Base-by-base conservation (phyloP, 2,113 vertebrate genomes). In the Ardeotis arabs region DNA sequence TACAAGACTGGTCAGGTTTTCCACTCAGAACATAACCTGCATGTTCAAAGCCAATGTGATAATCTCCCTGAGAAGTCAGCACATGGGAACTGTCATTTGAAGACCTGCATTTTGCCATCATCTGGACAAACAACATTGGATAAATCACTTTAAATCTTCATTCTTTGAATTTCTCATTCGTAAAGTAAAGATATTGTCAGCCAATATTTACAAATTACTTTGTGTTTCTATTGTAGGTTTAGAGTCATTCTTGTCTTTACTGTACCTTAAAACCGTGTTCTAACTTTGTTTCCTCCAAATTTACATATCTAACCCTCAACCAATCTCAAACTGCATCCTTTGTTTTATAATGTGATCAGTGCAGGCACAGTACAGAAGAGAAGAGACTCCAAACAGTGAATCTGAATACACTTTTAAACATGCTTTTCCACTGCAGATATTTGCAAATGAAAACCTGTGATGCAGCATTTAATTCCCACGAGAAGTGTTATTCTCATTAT, bases 401-500 rank as follows among this genome's bases (percentile, higher is more conserved):
- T 93, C 62, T 97, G 88, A 97, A 88, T 93, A 87, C 92, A 89
- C 58, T 95, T 93, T 87, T 60, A 91, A 93, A 73, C 87, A 63
- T 86, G 87, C 56, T 94, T 96, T 96, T 97, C 96, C 93, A 93
- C 20, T 94, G 90, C 87, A 92, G 95, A 94, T 97, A 96, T 96
- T 96, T 97, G 69, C 93, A 96, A 97, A 96, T 94, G 91, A 96
- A 98, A 92, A 45, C 66, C 84, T 81, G n/a, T 88, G 79, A 97
- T 92, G 84, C 68, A 93, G 67, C 69, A 93, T 92, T 96, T 83
- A 97, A 97, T 98, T 97, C 88, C 95, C 95, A 93, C 10, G 52
- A 97, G 92, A 95, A 96, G 92, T 82, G 58, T 79, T 97, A 58
- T 84, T 96, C 96, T 97, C 94, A 96, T 97, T 97, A 76, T 96